Conservation (phyloP, 2,888 invertebrate genomes). For the Maniola hyperantus region DNA sequence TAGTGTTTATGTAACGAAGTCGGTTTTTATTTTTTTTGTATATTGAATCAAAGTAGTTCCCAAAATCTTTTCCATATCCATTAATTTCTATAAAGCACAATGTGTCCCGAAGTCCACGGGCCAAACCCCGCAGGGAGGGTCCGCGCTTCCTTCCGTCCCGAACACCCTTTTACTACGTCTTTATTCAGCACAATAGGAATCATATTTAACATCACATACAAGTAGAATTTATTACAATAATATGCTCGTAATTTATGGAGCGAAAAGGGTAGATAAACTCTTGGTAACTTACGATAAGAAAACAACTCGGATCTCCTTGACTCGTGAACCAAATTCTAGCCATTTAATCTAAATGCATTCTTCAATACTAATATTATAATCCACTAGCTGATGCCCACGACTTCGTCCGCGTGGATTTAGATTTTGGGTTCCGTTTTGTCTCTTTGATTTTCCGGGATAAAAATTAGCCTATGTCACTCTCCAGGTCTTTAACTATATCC, state of each 20-base stretch:
- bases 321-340: too few relatives aligned
- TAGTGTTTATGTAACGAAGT: too few relatives aligned
- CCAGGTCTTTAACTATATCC: too few relatives aligned
- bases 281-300: neutral
- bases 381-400: too few relatives aligned
- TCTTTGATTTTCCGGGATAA: too few relatives aligned
- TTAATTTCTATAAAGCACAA: neutral
- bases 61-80: neutral
- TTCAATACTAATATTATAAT: too few relatives aligned
- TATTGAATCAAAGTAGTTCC: neutral
- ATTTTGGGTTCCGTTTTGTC: too few relatives aligned
- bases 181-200: constrained; percentile 16
- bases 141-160: constrained; percentile 17
- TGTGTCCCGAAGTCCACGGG: neutral
- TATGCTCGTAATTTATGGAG: constrained; percentile 58
- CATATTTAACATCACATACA: constrained; percentile 14
- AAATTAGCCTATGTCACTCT: too few relatives aligned
- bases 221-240: constrained; percentile 11
- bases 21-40: too few relatives aligned
- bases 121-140: constrained; percentile 14
- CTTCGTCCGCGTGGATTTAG: too few relatives aligned
- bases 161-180: constrained; percentile 7
- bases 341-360: too few relatives aligned
- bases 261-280: constrained; percentile 51
- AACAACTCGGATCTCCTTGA: neutral